Base-by-base conservation (phyloP, 2,888 invertebrate species). In the Brachyptera risi region DNA sequence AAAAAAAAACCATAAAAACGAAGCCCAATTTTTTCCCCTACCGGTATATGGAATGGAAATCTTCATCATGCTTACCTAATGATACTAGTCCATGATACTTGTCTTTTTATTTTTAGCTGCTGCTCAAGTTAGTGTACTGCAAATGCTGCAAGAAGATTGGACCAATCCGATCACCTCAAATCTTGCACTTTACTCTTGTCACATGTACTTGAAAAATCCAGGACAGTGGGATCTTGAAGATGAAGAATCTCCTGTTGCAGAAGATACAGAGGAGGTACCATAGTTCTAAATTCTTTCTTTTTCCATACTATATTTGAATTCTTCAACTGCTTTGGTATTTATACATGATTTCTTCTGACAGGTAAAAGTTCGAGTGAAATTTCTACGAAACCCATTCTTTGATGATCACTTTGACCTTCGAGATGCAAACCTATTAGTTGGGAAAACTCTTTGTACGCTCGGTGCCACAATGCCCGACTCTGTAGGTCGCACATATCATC, bases 81-180 rank as follows among this genome's bases (percentile, higher is more conserved):
- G n/a, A n/a, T n/a, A n/a, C n/a, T n/a, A n/a, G n/a, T n/a, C n/a
- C n/a, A n/a, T n/a, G n/a, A n/a, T n/a, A n/a, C n/a, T n/a, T n/a
- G n/a, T n/a, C n/a, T n/a, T n/a, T n/a, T n/a, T 56, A 5, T 19
- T 15, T 21, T 42, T 78, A 42, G 78, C 81, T 62, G 96, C 96
- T 15, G 87, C 91, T 0, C 83, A 85, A 73, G 78, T 93, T 15
- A 91, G 92, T 0, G 81, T 83, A 59, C 78, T 91, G 61, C 75
- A 92, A 62, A 93, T 96, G 91, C 76, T 96, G 26, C 94, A 96
- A 74, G 95, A 96, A 77, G 92, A 96, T 69, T 84, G 84, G 68
- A 79, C 80, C 11, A 84, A 92, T 77, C 83, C 84, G 2, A 79
- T 94, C 19, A 80, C 86, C 2, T 82, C 82, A 66, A 75, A 82